A percentile compares a stretch with the other conserved stretches of the same genome.
Evolutionary conservation across 2,888 invertebrate genomes (phyloP).

Genomic region (Euproctis similis): DNA sequence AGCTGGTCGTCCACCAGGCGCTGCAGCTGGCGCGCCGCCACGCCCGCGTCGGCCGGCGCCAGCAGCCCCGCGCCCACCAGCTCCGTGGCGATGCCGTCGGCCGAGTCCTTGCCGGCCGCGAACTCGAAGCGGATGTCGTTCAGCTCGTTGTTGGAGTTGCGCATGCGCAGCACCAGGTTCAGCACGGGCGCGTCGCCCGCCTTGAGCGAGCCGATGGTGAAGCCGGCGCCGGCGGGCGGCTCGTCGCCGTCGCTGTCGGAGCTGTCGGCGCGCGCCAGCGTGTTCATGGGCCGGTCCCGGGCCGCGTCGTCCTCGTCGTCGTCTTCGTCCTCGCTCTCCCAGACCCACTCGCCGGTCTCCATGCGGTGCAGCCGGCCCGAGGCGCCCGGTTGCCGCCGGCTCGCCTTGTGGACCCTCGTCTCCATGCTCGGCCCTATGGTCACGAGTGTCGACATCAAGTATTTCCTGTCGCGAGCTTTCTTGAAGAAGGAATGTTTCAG

Average conservation of each 20-base stretch:
- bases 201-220: conserved; percentile 50
- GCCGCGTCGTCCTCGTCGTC: conserved; percentile 71
- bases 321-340: conserved; percentile 96
- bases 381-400: conserved; percentile 89
- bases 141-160: conserved; percentile 92
- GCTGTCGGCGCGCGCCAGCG: conserved; percentile 75
- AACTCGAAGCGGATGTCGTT: conserved; percentile 99
- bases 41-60: conserved; percentile 91
- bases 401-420: conserved; percentile 92
- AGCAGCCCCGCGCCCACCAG: conserved; percentile 97
- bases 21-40: conserved; percentile 95
- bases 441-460: conserved; percentile 89
- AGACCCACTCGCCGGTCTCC: conserved; percentile 98
- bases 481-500: conserved; percentile 99
- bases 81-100: conserved; percentile 98
- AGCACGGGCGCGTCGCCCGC: conserved; percentile 75
- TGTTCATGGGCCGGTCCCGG: conserved; percentile 78
- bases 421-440: conserved; percentile 92
- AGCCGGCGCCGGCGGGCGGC: conserved; percentile 31
- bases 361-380: conserved; percentile 92
- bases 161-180: conserved; percentile 91
- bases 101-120: conserved; percentile 91
- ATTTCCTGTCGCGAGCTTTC: conserved; percentile 96
- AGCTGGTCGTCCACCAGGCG: conserved; percentile 83
- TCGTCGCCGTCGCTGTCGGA: conserved; percentile 76